Conservation (phyloP, 2,888 invertebrate species). For the Phytoseiulus persimilis region DNA sequence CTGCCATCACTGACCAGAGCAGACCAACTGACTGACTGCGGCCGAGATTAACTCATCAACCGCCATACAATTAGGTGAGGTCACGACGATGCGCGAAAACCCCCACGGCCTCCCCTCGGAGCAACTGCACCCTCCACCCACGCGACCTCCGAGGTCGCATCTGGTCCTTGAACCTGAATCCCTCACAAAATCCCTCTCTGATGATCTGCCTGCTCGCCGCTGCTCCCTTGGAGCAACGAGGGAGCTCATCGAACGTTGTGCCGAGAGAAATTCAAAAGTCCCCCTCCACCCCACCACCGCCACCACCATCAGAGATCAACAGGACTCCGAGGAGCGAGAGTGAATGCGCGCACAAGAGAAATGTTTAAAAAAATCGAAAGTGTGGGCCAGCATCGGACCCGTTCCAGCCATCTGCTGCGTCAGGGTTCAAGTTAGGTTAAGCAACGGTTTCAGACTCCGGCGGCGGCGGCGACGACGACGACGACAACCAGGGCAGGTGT, state of each 20-base stretch:
- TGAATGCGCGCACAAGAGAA: not conserved
- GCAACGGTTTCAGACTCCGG: not conserved
- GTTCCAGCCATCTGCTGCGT: not conserved
- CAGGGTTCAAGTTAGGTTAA: conserved; percentile 5
- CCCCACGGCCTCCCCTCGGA: not conserved
- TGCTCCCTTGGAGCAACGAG: not conserved
- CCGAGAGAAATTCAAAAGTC: not conserved
- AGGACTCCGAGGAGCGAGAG: not conserved
- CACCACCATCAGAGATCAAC: not conserved
- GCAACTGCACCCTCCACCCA: not conserved
- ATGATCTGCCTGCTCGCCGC: not conserved
- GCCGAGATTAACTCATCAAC: not conserved
- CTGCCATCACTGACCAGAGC: not conserved
- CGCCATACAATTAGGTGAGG: not conserved
- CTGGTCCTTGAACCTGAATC: conserved; percentile 5
- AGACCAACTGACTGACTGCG: no score
- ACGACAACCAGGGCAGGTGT: not conserved
- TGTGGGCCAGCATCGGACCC: not conserved
- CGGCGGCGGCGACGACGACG: no score
- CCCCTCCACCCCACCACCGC: no score
- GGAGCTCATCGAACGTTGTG: not conserved
- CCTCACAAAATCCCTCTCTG: not conserved
- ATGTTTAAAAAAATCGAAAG: not conserved
- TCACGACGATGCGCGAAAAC: not conserved
- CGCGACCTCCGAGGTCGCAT: not conserved